Percentiles rank a stretch among this genome's conserved stretches.
phyloP scores from a whole-genome alignment of 2,797 vertebrate genomes.

The Aphelocoma californica region DNA sequence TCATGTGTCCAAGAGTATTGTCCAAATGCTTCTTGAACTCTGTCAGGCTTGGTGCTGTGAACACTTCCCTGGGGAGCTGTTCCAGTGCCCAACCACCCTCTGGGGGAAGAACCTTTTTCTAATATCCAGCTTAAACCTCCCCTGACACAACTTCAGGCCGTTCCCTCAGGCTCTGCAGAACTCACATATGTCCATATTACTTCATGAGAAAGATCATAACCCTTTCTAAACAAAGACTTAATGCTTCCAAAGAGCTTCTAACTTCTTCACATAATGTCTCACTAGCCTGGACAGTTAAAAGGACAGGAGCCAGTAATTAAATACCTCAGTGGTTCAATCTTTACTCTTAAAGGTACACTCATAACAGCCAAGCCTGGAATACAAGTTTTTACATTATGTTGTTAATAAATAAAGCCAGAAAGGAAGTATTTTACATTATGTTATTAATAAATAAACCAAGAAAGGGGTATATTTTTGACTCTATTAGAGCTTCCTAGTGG shows the following conservation, averaged over 20 bases:
- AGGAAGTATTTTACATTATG: neutral
- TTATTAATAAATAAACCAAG: neutral
- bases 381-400: neutral
- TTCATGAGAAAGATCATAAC: neutral
- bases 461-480: neutral
- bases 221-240: neutral
- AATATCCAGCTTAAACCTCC: neutral
- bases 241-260: neutral
- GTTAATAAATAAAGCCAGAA: neutral
- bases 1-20: neutral
- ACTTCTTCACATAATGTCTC: neutral
- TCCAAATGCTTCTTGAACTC: neutral
- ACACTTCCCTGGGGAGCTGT: neutral
- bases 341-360: neutral
- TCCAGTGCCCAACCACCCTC: fast-evolving
- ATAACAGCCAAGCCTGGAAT: neutral
- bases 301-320: neutral
- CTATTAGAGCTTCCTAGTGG: neutral
- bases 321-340: neutral
- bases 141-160: neutral
- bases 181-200: neutral
- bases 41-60: neutral
- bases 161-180: neutral
- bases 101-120: neutral
- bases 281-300: neutral